These are phyloP conservation scores for Hesperia comma DNA, from an alignment of 2,888 invertebrate genomes.

Conservation along the genomic window DNA sequence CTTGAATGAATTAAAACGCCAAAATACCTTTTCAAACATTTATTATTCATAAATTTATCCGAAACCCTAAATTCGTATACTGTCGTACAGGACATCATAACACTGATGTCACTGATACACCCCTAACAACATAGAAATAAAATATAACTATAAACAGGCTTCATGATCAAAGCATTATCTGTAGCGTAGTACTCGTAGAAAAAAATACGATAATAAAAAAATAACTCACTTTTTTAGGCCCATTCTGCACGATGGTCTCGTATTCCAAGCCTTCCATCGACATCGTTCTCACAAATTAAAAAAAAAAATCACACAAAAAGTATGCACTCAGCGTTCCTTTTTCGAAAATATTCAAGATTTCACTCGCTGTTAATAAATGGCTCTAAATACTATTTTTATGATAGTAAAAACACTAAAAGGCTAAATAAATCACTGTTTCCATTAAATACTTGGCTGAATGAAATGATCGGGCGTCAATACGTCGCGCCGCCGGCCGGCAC, in stretches of 20 bases:
- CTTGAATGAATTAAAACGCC: no score
- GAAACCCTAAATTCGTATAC: no score
- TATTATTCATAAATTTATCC: no score
- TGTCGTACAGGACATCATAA: background rate
- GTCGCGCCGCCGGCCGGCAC: conserved; percentile 69
- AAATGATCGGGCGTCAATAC: conserved; percentile 59
- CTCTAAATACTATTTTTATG: conserved; percentile 30
- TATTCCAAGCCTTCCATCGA: conserved; percentile 86
- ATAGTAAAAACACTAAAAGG: conserved; percentile 54
- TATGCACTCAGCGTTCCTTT: conserved; percentile 44
- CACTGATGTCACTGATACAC: background rate
- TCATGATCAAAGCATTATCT: conserved; percentile 31
- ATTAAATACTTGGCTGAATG: conserved; percentile 65
- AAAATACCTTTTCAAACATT: no score
- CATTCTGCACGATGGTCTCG: conserved; percentile 86
- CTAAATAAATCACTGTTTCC: conserved; percentile 69
- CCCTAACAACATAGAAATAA: background rate
- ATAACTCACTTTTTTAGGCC: conserved; percentile 86
- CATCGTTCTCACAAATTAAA: conserved; percentile 71
- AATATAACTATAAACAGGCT: background rate
- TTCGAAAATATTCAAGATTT: conserved; percentile 16
- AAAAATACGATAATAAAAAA: conserved; percentile 41
- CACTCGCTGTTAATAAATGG: conserved; percentile 24
- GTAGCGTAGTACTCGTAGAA: background rate
- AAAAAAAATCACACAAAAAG: conserved; percentile 65